These are phyloP conservation scores for Rhogogaster chlorosoma DNA, from an alignment of 2,888 invertebrate genomes.

Conservation along the genomic window DNA sequence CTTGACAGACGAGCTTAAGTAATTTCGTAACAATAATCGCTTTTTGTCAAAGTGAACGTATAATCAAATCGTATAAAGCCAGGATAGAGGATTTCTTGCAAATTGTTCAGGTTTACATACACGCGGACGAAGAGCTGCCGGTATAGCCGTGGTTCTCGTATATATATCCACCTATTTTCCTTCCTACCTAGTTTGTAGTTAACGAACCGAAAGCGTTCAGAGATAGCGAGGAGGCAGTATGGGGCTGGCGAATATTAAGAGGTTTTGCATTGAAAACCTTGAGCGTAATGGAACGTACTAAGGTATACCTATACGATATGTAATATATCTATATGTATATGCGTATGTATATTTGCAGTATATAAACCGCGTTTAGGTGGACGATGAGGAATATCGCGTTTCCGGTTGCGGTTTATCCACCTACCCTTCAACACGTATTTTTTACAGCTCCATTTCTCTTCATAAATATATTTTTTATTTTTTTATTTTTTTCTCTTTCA, in stretches of 20 bases:
- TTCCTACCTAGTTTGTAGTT: slow-evolving; percentile 30
- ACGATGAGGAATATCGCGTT: background rate
- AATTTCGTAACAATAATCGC: too few species aligned
- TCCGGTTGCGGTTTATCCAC: slow-evolving; percentile 11
- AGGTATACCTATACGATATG: slow-evolving; percentile 7
- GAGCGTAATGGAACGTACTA: slow-evolving; percentile 5
- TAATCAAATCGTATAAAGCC: background rate
- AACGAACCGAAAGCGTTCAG: slow-evolving; percentile 28
- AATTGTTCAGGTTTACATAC: background rate
- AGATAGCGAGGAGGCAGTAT: slow-evolving; percentile 9
- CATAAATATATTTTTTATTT: background rate
- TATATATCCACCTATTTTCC: background rate
- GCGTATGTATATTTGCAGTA: background rate
- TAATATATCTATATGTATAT: background rate
- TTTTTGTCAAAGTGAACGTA: background rate
- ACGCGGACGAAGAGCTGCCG: background rate
- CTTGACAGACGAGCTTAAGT: too few species aligned
- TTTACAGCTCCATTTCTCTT: background rate
- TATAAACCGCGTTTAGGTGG: background rate
- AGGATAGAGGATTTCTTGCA: background rate
- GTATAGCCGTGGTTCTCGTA: background rate
- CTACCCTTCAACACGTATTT: background rate
- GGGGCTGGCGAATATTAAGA: background rate
- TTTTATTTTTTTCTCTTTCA: background rate
- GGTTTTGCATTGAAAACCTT: slow-evolving; percentile 30